Evolutionary conservation across 2,888 invertebrate species (phyloP).

Genomic region (Autographa gamma): DNA sequence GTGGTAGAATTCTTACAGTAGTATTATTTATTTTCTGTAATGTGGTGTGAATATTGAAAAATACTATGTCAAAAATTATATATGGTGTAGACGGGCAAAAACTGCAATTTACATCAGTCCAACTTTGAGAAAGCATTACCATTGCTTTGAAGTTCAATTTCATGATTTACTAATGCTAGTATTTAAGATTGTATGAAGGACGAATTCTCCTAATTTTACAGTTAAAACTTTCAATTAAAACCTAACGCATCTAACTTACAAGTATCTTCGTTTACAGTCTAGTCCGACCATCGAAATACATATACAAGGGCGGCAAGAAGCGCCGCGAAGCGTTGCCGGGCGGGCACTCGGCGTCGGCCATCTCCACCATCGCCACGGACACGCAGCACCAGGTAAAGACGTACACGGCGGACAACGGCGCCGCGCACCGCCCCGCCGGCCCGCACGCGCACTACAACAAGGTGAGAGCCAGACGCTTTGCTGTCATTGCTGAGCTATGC

Average conservation of each 20-base stretch:
- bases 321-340: constrained; percentile 77
- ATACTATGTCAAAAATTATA: too few relatives aligned
- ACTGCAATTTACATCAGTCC: too few relatives aligned
- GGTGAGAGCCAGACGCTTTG: constrained; percentile 91
- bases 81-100: too few relatives aligned
- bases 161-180: too few relatives aligned
- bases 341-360: constrained; percentile 80
- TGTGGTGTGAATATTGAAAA: not conserved
- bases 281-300: constrained; percentile 84
- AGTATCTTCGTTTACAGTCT: constrained; percentile 69
- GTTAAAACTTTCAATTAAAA: not conserved
- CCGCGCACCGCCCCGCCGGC: constrained; percentile 93
- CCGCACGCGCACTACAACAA: constrained; percentile 97
- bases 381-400: constrained; percentile 98
- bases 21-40: constrained; percentile 9
- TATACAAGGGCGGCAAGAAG: constrained; percentile 86
- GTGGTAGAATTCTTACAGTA: constrained; percentile 13
- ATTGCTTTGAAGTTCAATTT: too few relatives aligned
- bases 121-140: too few relatives aligned
- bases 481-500: constrained; percentile 62
- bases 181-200: too few relatives aligned
- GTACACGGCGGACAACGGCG: constrained; percentile 97
- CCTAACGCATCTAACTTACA: not conserved
- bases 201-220: too few relatives aligned
- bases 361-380: constrained; percentile 89